Conservation (phyloP, 2,797 vertebrate genomes). For the Oryzias dopingdopingensis region DNA sequence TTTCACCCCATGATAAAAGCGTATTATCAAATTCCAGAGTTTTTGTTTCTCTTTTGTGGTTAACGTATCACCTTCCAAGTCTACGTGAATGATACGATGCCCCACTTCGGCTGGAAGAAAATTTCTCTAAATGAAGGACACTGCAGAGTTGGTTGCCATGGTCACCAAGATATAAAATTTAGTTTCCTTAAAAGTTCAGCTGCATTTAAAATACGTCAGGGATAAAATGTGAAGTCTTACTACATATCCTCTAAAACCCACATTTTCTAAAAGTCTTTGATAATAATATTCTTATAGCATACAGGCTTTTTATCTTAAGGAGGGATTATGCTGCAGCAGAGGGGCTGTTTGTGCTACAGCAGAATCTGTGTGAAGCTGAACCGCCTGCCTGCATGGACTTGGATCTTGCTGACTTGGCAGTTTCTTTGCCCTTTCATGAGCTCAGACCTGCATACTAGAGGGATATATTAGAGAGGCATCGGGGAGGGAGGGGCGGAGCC, state of each 20-base stretch:
- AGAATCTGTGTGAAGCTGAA: constrained; percentile 34
- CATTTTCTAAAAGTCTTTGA: constrained; percentile 29
- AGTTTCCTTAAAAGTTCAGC: constrained; percentile 35
- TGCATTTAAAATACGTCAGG: constrained; percentile 16
- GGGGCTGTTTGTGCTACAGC: constrained; percentile 25
- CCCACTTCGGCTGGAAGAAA: constrained; percentile 5
- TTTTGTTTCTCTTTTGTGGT: background rate
- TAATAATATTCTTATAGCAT: constrained; percentile 17
- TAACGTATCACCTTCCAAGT: constrained; percentile 1
- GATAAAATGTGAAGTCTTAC: constrained; percentile 23
- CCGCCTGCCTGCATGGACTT: constrained; percentile 36
- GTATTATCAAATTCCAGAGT: background rate
- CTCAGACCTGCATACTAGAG: constrained; percentile 43
- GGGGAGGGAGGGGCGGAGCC: background rate
- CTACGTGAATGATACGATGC: background rate
- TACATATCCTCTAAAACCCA: constrained; percentile 1
- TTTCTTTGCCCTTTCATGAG: constrained; percentile 47
- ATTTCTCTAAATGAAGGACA: constrained; percentile 19
- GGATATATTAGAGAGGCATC: constrained; percentile 39
- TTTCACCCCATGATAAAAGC: background rate
- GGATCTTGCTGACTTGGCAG: constrained; percentile 36
- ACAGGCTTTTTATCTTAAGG: constrained; percentile 36
- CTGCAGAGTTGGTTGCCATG: constrained; percentile 37
- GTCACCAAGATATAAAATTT: constrained; percentile 26
- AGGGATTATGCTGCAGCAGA: constrained; percentile 26